Evolutionary conservation across 2,113 vertebrate genomes (phyloP).

Genomic region (Turnix velox): DNA sequence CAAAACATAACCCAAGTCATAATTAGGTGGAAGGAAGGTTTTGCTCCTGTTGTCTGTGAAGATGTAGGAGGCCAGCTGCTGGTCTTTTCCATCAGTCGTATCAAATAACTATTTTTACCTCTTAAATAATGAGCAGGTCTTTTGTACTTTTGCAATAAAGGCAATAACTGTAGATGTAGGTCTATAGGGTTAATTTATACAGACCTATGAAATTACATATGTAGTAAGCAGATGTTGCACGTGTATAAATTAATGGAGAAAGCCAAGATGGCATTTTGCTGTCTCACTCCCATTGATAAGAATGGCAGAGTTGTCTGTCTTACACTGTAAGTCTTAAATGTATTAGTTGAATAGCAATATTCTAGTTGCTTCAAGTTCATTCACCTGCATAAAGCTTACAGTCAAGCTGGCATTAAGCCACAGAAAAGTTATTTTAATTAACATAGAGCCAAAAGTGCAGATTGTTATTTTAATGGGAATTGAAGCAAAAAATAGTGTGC

Average conservation of each 20-base stretch:
- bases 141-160: background rate
- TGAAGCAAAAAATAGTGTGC: background rate
- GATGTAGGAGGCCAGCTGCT: background rate
- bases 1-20: background rate
- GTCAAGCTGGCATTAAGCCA: background rate
- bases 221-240: background rate
- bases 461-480: background rate
- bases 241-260: background rate
- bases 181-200: background rate
- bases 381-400: background rate
- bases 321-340: background rate
- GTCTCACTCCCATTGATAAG: background rate
- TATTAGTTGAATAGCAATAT: background rate
- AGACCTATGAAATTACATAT: background rate
- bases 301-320: background rate
- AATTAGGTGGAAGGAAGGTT: background rate
- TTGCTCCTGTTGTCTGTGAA: background rate
- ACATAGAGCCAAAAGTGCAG: background rate
- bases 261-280: background rate
- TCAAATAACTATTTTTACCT: background rate
- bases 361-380: background rate
- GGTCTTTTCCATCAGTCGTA: background rate
- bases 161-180: background rate
- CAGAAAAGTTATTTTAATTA: background rate
- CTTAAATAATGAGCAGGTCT: background rate